These are phyloP conservation scores for Drosophila auraria DNA, from an alignment of 1,140 invertebrate species.

Conservation along the genomic window DNA sequence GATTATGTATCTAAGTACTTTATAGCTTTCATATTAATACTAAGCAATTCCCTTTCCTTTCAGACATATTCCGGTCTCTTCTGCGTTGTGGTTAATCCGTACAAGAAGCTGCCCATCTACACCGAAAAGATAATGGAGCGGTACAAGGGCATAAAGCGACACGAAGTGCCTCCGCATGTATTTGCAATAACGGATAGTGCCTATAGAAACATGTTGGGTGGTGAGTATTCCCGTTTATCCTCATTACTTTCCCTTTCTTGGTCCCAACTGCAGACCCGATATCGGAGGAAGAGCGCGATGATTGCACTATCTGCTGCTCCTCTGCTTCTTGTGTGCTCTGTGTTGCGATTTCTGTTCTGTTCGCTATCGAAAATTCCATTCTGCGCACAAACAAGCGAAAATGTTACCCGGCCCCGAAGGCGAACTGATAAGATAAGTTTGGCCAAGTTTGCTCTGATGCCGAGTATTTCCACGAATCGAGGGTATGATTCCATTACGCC, in stretches of 20 bases:
- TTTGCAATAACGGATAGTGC: constrained; percentile 99
- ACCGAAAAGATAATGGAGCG: constrained; percentile 99
- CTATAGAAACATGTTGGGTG: constrained; percentile 99
- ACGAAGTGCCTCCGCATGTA: constrained; percentile 99
- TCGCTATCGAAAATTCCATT: constrained; percentile 65
- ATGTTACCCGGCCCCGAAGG: not conserved
- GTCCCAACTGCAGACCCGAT: constrained; percentile 94
- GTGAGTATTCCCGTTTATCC: constrained; percentile 87
- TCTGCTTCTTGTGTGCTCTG: constrained; percentile 14
- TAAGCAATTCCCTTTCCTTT: constrained; percentile 74
- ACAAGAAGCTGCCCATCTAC: constrained; percentile 99
- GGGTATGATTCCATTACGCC: constrained; percentile 2
- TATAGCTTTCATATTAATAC: not conserved
- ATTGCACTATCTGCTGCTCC: constrained; percentile 6
- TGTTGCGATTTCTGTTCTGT: constrained; percentile 20
- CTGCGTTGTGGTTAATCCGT: constrained; percentile 99
- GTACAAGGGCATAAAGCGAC: constrained; percentile 99
- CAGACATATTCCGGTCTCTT: constrained; percentile 99
- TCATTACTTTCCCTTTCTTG: not conserved
- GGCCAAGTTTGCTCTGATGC: constrained; percentile 4
- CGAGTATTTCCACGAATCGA: constrained; percentile 52
- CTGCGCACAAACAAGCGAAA: constrained; percentile 37
- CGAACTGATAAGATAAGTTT: constrained; percentile 34
- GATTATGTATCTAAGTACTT: no score
- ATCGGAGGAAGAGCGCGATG: constrained; percentile 94